Conservation (phyloP, 2,888 invertebrate genomes). For the Trichopoda pennipes region DNA sequence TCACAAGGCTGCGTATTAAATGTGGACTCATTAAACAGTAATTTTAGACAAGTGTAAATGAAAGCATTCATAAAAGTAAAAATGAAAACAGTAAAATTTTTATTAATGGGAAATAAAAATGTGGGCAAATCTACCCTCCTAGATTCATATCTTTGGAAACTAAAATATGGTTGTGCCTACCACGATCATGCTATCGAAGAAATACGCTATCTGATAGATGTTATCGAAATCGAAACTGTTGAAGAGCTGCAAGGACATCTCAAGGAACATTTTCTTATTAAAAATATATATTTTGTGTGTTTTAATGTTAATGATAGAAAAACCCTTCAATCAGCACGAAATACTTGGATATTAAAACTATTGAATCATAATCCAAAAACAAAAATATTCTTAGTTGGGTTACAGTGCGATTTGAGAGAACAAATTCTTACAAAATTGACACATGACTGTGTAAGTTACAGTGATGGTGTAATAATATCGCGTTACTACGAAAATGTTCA, state of each 20-base stretch:
- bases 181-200: constrained; percentile 52
- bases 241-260: constrained; percentile 36
- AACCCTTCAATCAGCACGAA: constrained; percentile 34
- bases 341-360: constrained; percentile 50
- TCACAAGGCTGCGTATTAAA: neutral
- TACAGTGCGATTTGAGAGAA: constrained; percentile 59
- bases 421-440: constrained; percentile 50
- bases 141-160: constrained; percentile 45
- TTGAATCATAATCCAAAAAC: constrained; percentile 38
- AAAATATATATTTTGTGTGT: constrained; percentile 57
- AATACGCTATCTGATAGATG: constrained; percentile 53
- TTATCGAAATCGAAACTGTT: constrained; percentile 43
- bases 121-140: constrained; percentile 49
- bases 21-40: neutral
- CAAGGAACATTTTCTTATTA: neutral
- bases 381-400: constrained; percentile 58
- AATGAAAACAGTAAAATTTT: constrained; percentile 56
- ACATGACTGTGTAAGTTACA: constrained; percentile 45
- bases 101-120: constrained; percentile 55
- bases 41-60: neutral
- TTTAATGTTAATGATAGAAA: constrained; percentile 57
- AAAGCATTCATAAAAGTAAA: neutral
- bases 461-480: constrained; percentile 48
- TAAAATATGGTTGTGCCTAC: constrained; percentile 50
- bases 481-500: constrained; percentile 59